Base-by-base conservation (phyloP, 2,888 invertebrate species). In the Bimastos eiseni region DNA sequence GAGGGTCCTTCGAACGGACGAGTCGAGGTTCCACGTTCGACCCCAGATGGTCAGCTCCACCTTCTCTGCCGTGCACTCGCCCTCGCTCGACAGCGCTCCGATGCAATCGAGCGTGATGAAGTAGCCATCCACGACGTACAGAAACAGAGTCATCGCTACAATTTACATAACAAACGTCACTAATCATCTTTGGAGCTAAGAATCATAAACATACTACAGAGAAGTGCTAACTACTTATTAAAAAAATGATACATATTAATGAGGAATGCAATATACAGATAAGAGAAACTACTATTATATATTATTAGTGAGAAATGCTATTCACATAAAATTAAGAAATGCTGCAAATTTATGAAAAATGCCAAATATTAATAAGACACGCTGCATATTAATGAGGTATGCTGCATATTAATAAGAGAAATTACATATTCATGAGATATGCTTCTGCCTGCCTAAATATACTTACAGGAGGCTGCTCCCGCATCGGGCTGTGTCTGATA, bases 1-100 rank as follows among this genome's bases (percentile, higher is more conserved):
- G 17, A 89, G 49, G 30, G 36, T 49, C 83, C 34, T 30, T 70
- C 89, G 37, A 44, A 34, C 19, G 6, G 37, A n/a, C 21, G 89
- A 34, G 33, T 34, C 34, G 44, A 89, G 36, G 33, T 49, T 36
- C 70, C 49, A 49, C 49, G 34, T 70, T 21, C 89, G n/a, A 34
- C 89, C 89, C 89, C 89, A 89, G 34, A 89, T 49, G 3, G 70
- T 70, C 70, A 89, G 89, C 55, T 70, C 89, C 19, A 55, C 89
- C 83, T 70, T 89, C 15, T 89, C 89, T n/a, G 55, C 49, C 30
- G 55, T 36, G 44, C 89, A 89, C 0, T 44, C n/a, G 19, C 83
- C 83, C 24, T 37, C 37, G 21, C 55, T 70, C 8, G 55, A 49
- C 33, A 36, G 21, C 30, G 19, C 89, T 17, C 89, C 89, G 19